phyloP scores from a whole-genome alignment of 1,140 invertebrate genomes.

The Temnothorax longispinosus region DNA sequence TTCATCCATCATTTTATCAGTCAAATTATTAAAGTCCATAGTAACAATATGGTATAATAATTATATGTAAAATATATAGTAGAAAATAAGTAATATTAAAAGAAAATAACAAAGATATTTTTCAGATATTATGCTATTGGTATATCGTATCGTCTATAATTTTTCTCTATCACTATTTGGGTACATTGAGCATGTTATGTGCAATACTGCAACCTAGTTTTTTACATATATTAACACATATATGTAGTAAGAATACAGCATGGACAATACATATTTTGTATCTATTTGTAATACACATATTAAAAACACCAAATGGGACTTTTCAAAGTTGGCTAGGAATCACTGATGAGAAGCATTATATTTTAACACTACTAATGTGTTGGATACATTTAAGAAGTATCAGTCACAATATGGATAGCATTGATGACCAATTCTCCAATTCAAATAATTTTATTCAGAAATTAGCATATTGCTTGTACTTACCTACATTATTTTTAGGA shows the following conservation, averaged over 20 bases:
- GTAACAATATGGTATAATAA: constrained; percentile 59
- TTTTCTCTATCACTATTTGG: constrained; percentile 78
- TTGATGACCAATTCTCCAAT: constrained; percentile 59
- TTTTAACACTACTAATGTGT: constrained; percentile 83
- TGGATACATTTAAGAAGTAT: constrained; percentile 87
- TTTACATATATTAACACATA: constrained; percentile 78
- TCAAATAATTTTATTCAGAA: constrained; percentile 83
- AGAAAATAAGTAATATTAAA: constrained; percentile 52
- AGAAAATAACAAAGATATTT: constrained; percentile 39
- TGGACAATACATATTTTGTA: constrained; percentile 81
- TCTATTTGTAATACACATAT: constrained; percentile 79
- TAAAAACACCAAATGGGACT: constrained; percentile 76
- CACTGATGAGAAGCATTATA: constrained; percentile 79
- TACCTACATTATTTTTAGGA: constrained; percentile 92
- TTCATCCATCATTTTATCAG: constrained; percentile 81
- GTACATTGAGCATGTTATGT: constrained; percentile 77
- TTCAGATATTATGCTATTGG: constrained; percentile 80
- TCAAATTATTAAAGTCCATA: constrained; percentile 76
- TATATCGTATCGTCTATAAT: constrained; percentile 76
- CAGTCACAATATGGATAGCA: constrained; percentile 86
- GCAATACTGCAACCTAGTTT: constrained; percentile 80
- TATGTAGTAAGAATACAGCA: constrained; percentile 76
- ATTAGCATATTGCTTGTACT: constrained; percentile 92
- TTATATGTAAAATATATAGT: background rate
- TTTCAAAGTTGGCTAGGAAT: constrained; percentile 75